Conservation (phyloP, 2,113 vertebrate species). For the Vicugna pacos region DNA sequence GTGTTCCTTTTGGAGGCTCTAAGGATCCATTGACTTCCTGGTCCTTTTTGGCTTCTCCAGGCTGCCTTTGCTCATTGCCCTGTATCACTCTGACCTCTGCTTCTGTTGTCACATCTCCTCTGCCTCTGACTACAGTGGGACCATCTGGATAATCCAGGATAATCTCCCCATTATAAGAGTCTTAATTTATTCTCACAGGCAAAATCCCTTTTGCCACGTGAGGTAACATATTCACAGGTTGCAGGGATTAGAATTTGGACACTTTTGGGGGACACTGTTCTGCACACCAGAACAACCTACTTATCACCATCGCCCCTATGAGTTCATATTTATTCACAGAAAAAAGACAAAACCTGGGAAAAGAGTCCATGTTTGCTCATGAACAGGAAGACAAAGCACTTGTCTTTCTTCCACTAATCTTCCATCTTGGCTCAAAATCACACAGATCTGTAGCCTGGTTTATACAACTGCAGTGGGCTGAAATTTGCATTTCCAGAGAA, state of each 20-base stretch:
- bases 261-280: background rate
- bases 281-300: background rate
- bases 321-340: background rate
- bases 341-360: background rate
- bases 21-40: background rate
- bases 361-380: background rate
- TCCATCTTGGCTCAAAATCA: background rate
- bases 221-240: background rate
- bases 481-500: slow-evolving; percentile 1
- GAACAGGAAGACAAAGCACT: background rate
- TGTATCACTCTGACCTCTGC: background rate
- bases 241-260: background rate
- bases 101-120: background rate
- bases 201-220: background rate
- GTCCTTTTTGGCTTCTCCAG: background rate
- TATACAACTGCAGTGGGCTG: background rate
- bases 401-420: background rate
- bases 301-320: background rate
- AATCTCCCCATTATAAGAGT: background rate
- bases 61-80: background rate
- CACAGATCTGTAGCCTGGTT: background rate
- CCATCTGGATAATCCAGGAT: background rate
- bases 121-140: background rate
- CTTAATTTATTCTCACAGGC: background rate
- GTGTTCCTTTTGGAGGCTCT: background rate